Base-by-base conservation (phyloP, 2,888 invertebrate genomes). In the Clivina fossor region DNA sequence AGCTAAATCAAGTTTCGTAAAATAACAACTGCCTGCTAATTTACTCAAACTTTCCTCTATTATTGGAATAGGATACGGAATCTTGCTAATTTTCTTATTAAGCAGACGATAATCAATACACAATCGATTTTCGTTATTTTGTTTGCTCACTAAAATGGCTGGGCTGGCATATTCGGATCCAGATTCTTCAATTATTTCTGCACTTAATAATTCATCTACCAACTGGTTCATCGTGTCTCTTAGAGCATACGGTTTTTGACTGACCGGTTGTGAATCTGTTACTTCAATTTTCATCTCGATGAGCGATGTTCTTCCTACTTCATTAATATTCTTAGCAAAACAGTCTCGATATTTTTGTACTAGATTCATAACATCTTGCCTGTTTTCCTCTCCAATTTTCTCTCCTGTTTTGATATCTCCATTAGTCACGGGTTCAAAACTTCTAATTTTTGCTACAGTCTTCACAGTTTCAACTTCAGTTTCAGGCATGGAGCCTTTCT, bases 11-110 rank as follows among this genome's bases (percentile, higher is more conserved):
- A 69, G 35, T 0, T 55, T 57, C 5, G 64, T 62, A 22, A 62
- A 69, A 38, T 54, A 60, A 13, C 28, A 55, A 5, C 61, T 60
- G 2, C 62, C 61, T 1, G 59, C 38, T 7, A 68, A 16, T 3
- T 41, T 20, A 22, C 62, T 56, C 22, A 65, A 19, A n/a, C 60
- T 57, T 15, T 69, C 66, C n/a, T 63, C 59, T 26, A 60, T 18
- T 61, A 50, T 1, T 65, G 64, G 3, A 67, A 33, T 1, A 66
- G 66, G 47, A 63, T 64, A 4, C 61, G 18, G 46, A 66, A 65
- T 1, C 63, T 60, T 1, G 5, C 59, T 57, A 1, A 65, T 68
- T 2, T 57, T 53, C 1, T 37, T 28, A 47, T 69, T 70, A 1
- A 69, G 44, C 11, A 30, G 26, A 4, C 65, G 41, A n/a, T 56